Evolutionary conservation across 2,797 vertebrate species (phyloP), one percentile per base, ranked within the genome.

Genomic region (Macrochelys suwanniensis): DNA sequence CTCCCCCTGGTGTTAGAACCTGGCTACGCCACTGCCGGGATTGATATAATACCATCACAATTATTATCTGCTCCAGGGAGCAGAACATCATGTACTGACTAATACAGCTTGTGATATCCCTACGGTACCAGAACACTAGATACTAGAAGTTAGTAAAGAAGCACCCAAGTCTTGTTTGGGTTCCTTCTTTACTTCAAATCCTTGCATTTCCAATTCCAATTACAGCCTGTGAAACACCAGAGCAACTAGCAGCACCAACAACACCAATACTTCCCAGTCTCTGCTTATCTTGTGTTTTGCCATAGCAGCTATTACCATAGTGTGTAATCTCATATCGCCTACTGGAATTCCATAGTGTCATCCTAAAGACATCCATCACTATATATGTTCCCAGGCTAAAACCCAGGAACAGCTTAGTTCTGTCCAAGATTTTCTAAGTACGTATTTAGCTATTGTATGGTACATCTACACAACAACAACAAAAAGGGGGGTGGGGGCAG

Each of bases 41-140:
- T 78, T 85, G 1, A 11, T 90, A 74, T 47, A 50, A 78, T 71
- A 37, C 23, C 0, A 2, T 12, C 53, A 74, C 57, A 28, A 82
- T 85, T 80, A n/a, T 91, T 92, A 85, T 87, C 61, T 89, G 5
- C 50, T 91, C 79, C 80, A 93, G 84, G 80, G 50, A 89, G 49
- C 74, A 93, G 61, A 89, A 37, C 54, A 79, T 21, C 6, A 12
- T 2, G 16, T 82, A 49, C 88, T 50, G 53, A 84, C 59, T 82
- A 56, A 94, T 82, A 80, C 80, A 84, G 7, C 0, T 0, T 80
- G 23, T 37, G 84, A 68, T 85, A 84, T 47, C 87, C 37, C 87
- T 80, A 33, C 71, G 89, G 94, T 82, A 78, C 37, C 28, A 82
- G 61, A 94, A 71, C 19, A 16, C 4, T 13, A 2, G 23, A 59